Evolutionary conservation across 2,797 vertebrate genomes (phyloP).

Genomic region (Meriones psammophilus): DNA sequence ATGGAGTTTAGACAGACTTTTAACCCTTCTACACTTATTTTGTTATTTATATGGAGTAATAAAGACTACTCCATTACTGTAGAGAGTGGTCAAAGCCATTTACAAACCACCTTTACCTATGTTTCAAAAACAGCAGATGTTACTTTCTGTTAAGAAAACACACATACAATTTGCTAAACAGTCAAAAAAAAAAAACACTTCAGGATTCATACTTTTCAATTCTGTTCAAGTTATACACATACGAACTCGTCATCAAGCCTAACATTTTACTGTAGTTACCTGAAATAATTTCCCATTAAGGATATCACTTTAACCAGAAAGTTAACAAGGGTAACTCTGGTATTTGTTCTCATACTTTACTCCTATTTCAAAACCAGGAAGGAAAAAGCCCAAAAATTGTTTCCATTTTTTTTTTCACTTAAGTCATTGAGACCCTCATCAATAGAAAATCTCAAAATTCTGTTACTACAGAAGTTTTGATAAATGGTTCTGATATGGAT

Average conservation of each 20-base stretch:
- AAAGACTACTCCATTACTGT: constrained; percentile 62
- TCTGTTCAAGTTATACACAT: constrained; percentile 73
- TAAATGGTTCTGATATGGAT: constrained; percentile 66
- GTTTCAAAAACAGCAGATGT: constrained; percentile 72
- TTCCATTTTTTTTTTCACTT: constrained; percentile 66
- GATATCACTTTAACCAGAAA: constrained; percentile 64
- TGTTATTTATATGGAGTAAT: constrained; percentile 70
- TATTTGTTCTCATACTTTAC: constrained; percentile 63
- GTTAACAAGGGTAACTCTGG: constrained; percentile 81
- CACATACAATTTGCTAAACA: constrained; percentile 75
- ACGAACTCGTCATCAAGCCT: constrained; percentile 73
- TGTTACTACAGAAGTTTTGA: constrained; percentile 67
- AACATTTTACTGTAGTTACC: constrained; percentile 75
- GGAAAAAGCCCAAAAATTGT: constrained; percentile 61
- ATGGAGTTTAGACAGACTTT: constrained; percentile 80
- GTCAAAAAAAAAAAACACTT: constrained; percentile 74
- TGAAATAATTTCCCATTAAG: constrained; percentile 77
- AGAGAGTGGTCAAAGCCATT: constrained; percentile 77
- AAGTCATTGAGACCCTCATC: constrained; percentile 80
- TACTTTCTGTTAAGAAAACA: constrained; percentile 71
- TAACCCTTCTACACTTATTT: constrained; percentile 67
- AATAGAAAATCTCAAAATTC: constrained; percentile 75
- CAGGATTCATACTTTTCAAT: constrained; percentile 72
- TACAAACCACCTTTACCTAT: constrained; percentile 67
- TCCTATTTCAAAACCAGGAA: constrained; percentile 83